Evolutionary conservation across 2,113 vertebrate genomes (phyloP), one percentile per base, ranked within the genome.

Genomic region (Catharus bicknelli): DNA sequence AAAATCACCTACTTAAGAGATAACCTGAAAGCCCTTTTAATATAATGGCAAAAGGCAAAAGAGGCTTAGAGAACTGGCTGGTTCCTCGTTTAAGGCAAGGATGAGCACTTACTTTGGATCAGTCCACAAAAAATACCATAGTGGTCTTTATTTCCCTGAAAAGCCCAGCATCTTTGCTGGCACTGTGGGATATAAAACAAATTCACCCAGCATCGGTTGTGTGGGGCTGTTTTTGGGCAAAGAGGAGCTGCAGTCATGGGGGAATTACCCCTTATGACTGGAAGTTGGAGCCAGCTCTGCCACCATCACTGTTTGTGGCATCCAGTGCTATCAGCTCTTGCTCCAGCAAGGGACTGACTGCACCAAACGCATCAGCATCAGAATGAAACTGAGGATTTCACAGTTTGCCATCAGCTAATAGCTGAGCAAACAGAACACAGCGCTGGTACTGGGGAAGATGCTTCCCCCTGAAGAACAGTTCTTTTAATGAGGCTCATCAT

Each of bases 401-500:
- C 86, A 72, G 92, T 86, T 96, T 92, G 86, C 86, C 88, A 53
- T 51, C 88, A 83, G 74, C 84, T 90, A 93, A 84, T n/a, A 92
- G 86, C 86, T 3, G 50, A 93, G 88, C 88, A 95, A 88, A 94
- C 53, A 81, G 80, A 94, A 70, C 40, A 2, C 34, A 5, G 76
- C 0, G 1, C 67, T 61, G 58, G 83, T 67, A 7, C 10, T 34
- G 76, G 90, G 76, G 80, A 74, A 79, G 88, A 66, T 18, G 61
- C 82, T 69, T 91, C 53, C 93, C 91, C 83, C 92, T 57, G 57
- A 95, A 95, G 90, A 94, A 92, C 83, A 59, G 88, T 88, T 92
- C 76, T 81, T 81, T 88, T 93, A 94, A 96, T 86, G 92, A 95
- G 88, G 69, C 88, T 90, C 53, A 84, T 94, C 74, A 96, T 88